Conservation (phyloP, 92 coral and sea anemone genomes). For the Chrysogorgia sp. region DNA sequence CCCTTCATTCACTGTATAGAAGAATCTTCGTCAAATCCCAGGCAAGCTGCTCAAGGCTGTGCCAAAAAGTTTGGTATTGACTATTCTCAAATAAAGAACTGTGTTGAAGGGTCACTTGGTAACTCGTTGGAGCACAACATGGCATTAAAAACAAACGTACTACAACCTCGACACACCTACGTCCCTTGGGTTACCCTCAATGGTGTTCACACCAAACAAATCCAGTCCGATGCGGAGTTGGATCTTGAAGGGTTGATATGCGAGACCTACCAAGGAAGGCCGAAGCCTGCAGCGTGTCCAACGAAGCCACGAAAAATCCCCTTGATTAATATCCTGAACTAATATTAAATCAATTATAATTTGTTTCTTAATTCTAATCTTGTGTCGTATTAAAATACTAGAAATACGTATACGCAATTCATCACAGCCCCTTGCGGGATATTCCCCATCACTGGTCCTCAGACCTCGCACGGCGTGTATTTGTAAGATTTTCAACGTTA, state of each 20-base stretch:
- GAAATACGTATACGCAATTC: too few species aligned
- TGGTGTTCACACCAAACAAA: slow-evolving; percentile 73
- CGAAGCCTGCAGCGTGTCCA: slow-evolving; percentile 66
- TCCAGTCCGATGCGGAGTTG: slow-evolving; percentile 58
- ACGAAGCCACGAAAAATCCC: slow-evolving; percentile 4
- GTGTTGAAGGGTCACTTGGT: slow-evolving; percentile 64
- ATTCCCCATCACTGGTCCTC: too few species aligned
- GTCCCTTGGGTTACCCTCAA: slow-evolving; percentile 86
- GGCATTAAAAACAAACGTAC: slow-evolving; percentile 75
- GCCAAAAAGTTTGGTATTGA: slow-evolving; percentile 63
- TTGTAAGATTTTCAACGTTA: too few species aligned
- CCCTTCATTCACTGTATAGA: slow-evolving; percentile 81
- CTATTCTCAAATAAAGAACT: slow-evolving; percentile 61
- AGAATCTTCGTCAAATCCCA: slow-evolving; percentile 33
- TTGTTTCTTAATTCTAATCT: too few species aligned
- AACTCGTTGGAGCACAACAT: slow-evolving; percentile 74
- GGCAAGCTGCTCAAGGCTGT: slow-evolving; percentile 55
- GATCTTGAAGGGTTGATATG: slow-evolving; percentile 63
- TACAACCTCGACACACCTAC: slow-evolving; percentile 67
- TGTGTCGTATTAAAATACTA: too few species aligned
- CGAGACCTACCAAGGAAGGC: slow-evolving; percentile 59
- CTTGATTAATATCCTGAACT: too few species aligned
- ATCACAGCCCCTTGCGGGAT: too few species aligned
- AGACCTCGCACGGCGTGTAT: too few species aligned
- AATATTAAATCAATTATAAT: too few species aligned